phyloP scores from a whole-genome alignment of 2,113 vertebrate genomes.

The Phalacrocorax carbo region DNA sequence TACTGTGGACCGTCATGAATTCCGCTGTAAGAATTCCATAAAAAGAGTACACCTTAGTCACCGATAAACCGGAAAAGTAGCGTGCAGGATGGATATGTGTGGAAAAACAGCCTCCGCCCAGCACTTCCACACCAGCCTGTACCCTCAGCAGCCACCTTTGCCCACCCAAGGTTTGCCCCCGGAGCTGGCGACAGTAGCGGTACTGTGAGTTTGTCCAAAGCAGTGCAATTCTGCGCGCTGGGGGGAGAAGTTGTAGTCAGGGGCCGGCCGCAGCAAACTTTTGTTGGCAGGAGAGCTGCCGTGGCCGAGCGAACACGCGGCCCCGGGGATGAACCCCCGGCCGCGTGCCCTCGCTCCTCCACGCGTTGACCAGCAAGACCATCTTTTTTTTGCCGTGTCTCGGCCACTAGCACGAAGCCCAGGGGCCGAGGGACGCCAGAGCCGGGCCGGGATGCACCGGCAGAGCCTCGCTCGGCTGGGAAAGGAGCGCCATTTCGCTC shows the following conservation, averaged over 20 bases:
- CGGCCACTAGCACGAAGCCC: background rate
- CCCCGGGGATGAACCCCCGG: rapidly evolving
- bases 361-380: rapidly evolving
- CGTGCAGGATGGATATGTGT: rapidly evolving
- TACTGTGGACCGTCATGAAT: background rate
- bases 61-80: background rate
- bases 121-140: background rate
- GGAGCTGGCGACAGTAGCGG: background rate
- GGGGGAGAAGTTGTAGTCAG: rapidly evolving
- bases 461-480: rapidly evolving
- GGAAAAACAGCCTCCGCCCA: background rate
- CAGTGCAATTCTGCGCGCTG: rapidly evolving
- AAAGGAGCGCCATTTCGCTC: rapidly evolving
- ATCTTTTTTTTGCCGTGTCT: background rate
- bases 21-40: background rate
- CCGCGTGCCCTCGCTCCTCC: rapidly evolving
- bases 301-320: rapidly evolving
- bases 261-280: background rate
- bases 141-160: rapidly evolving
- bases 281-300: rapidly evolving
- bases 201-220: rapidly evolving
- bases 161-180: background rate
- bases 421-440: rapidly evolving
- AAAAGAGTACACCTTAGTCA: background rate
- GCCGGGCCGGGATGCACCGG: rapidly evolving